A percentile compares a stretch with the other conserved stretches of the same genome.
Conservation (phyloP, 2,888 invertebrate species). For the Diarsia mendica region DNA sequence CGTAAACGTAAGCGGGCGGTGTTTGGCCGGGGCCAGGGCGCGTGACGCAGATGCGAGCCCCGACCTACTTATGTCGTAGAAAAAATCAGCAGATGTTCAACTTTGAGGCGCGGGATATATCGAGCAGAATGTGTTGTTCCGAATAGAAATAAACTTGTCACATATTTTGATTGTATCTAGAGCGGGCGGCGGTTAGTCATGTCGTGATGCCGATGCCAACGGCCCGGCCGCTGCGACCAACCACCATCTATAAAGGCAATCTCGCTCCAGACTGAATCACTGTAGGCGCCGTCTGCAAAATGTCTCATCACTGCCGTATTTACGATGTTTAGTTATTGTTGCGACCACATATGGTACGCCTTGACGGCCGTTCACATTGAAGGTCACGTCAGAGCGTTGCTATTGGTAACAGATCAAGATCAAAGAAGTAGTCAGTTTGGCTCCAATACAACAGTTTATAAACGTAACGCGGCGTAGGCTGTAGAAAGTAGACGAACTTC, state of each 20-base stretch:
- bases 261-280: conserved; percentile 87
- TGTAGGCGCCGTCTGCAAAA: conserved; percentile 90
- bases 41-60: conserved; percentile 88
- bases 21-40: conserved; percentile 76
- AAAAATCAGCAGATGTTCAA: conserved; percentile 89
- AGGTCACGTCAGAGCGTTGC: conserved; percentile 52
- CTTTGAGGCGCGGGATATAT: conserved; percentile 87
- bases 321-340: conserved; percentile 75
- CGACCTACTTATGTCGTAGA: conserved; percentile 90
- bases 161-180: conserved; percentile 91
- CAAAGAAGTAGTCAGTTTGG: conserved; percentile 57
- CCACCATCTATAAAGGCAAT: conserved; percentile 88
- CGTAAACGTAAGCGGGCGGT: conserved; percentile 84
- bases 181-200: conserved; percentile 89
- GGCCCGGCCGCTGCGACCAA: conserved; percentile 81
- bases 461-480: conserved; percentile 44
- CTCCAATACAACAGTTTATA: conserved; percentile 50
- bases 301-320: conserved; percentile 86
- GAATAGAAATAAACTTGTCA: conserved; percentile 91
- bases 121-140: conserved; percentile 88
- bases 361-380: conserved; percentile 44
- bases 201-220: conserved; percentile 88
- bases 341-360: conserved; percentile 64
- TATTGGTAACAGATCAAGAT: conserved; percentile 59
- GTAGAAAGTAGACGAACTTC: conserved; percentile 35